phyloP scores from a whole-genome alignment of 2,113 vertebrate species.

The Trichechus manatus region DNA sequence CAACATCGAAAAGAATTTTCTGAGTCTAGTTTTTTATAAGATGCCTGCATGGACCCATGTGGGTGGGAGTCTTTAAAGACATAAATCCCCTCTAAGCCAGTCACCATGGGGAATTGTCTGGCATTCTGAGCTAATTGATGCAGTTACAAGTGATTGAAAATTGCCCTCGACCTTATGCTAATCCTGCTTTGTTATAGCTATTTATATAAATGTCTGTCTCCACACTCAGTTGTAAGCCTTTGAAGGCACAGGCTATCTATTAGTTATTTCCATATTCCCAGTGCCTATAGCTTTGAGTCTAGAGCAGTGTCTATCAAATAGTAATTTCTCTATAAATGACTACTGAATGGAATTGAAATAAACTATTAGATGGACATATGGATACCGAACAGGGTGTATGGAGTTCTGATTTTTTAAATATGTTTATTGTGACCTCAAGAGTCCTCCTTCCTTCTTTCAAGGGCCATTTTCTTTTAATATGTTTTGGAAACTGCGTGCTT shows the following conservation, averaged over 20 bases:
- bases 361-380: background rate
- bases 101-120: background rate
- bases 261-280: background rate
- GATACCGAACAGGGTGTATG: background rate
- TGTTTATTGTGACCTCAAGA: background rate
- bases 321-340: background rate
- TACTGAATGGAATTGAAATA: background rate
- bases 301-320: background rate
- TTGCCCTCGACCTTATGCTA: background rate
- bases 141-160: background rate
- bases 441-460: background rate
- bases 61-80: background rate
- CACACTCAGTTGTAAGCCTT: background rate
- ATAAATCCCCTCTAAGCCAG: no score
- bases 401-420: conserved; percentile 1
- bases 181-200: background rate
- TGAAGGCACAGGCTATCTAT: background rate
- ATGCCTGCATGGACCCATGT: background rate
- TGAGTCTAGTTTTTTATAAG: background rate
- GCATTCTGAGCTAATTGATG: conserved; percentile 26
- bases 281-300: background rate
- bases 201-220: background rate
- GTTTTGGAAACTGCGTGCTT: background rate
- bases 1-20: background rate
- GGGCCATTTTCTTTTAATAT: background rate